A percentile compares a stretch with the other conserved stretches of the same genome.
Evolutionary conservation across 2,888 invertebrate genomes (phyloP).

Genomic region (Spilosoma lubricipeda): DNA sequence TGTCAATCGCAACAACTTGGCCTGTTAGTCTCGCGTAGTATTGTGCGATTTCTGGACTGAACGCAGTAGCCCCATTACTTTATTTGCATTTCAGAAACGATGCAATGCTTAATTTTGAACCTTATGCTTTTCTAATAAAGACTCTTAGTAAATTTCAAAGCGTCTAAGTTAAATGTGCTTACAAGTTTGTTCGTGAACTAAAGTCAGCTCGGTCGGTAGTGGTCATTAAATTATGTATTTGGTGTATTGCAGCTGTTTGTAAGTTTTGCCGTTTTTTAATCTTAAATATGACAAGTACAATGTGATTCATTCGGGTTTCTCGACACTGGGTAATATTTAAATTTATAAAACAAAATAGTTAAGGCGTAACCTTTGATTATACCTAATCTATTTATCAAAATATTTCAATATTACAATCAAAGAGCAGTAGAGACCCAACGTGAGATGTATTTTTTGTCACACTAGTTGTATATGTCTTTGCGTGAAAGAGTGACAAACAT

Average conservation of each 20-base stretch:
- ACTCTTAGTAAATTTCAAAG: conserved; percentile 12
- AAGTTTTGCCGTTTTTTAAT: conserved; percentile 38
- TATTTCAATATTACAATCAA: no score
- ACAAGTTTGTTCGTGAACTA: conserved; percentile 55
- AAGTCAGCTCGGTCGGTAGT: conserved; percentile 51
- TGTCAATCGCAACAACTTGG: conserved; percentile 73
- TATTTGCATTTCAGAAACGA: conserved; percentile 13
- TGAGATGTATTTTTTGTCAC: no score
- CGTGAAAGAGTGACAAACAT: no score
- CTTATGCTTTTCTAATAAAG: conserved; percentile 12
- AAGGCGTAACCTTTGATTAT: no score
- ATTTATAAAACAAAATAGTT: background rate
- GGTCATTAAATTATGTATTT: conserved; percentile 69
- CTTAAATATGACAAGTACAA: conserved; percentile 19
- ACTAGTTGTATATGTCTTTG: no score
- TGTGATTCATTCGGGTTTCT: background rate
- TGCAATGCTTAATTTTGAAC: conserved; percentile 17
- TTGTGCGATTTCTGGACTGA: conserved; percentile 67
- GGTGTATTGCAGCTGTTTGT: conserved; percentile 58
- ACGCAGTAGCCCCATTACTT: conserved; percentile 31
- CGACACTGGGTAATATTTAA: background rate
- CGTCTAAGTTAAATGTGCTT: conserved; percentile 32
- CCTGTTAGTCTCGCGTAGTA: conserved; percentile 63
- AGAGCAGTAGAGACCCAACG: no score
- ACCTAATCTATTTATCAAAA: no score